Evolutionary conservation across 2,888 invertebrate species (phyloP), one percentile per base, ranked within the genome.

Genomic region (Gymnosoma rotundatum): DNA sequence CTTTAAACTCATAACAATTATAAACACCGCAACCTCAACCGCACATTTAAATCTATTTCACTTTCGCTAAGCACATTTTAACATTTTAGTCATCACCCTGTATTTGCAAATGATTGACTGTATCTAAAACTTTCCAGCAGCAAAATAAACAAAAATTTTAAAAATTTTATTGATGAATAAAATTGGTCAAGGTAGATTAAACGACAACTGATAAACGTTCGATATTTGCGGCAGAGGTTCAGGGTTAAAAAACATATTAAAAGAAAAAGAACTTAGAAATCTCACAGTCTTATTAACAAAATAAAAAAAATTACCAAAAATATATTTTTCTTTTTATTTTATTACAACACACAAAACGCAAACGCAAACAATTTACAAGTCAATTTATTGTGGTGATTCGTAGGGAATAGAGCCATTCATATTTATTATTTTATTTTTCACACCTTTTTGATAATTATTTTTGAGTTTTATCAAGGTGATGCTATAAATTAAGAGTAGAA

Each of bases 401-500:
- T 10, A 38, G 38, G 8, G 10, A 38, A 38, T 38, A 7, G 38
- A 38, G 38, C 4, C 38, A 38, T 38, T 7, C 7, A 10, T 25
- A 32, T 32, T 32, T 12, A 2, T 42, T 12, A n/a, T 48, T 6
- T n/a, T 6, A n/a, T 48, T 6, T 48, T 16, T 16, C 2, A 48
- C 45, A n/a, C 16, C n/a, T n/a, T 6, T 48, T 16, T 48, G 1
- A 14, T 7, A n/a, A 48, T 12, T 3, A 16, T n/a, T 48, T 48
- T 0, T 14, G 6, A 16, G 16, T 48, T 48, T 48, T 12, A 58
- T 75, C 75, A 75, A 75, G 75, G 75, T 75, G 36, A 58, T 48
- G 45, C 42, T 81, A 58, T 60, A 58, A 66, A 58, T 82, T 36
- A 76, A 72, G 58, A 66, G 52, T 52, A 52, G 12, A 52, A 60